Evolutionary conservation across 2,888 invertebrate genomes (phyloP).

Genomic region (Drosophila anceps): DNA sequence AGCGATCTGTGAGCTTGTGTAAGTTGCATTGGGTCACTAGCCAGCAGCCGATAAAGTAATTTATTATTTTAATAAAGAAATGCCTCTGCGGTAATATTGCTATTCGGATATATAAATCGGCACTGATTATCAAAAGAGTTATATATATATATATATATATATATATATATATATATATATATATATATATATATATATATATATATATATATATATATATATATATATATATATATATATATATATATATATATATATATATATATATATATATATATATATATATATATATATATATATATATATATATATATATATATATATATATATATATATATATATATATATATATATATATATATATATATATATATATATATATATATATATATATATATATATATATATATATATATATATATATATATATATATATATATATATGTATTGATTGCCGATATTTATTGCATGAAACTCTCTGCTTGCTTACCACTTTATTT

Average conservation of each 20-base stretch:
- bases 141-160: not conserved
- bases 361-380: not conserved
- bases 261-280: not conserved
- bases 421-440: not conserved
- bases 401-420: not conserved
- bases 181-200: not conserved
- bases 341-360: not conserved
- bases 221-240: not conserved
- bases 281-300: not conserved
- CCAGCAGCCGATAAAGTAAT: slow-evolving; percentile 25
- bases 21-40: slow-evolving; percentile 37
- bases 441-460: slow-evolving; percentile 3
- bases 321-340: not conserved
- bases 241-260: not conserved
- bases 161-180: not conserved
- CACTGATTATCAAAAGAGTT: too few species aligned
- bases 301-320: not conserved
- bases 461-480: slow-evolving; percentile 2
- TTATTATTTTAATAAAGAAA: slow-evolving; percentile 17
- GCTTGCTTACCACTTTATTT: not conserved
- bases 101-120: not conserved
- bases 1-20: slow-evolving; percentile 17
- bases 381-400: not conserved
- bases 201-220: not conserved
- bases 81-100: slow-evolving; percentile 12